Conservation (phyloP, 2,113 vertebrate species). For the Ciconia boyciana region DNA sequence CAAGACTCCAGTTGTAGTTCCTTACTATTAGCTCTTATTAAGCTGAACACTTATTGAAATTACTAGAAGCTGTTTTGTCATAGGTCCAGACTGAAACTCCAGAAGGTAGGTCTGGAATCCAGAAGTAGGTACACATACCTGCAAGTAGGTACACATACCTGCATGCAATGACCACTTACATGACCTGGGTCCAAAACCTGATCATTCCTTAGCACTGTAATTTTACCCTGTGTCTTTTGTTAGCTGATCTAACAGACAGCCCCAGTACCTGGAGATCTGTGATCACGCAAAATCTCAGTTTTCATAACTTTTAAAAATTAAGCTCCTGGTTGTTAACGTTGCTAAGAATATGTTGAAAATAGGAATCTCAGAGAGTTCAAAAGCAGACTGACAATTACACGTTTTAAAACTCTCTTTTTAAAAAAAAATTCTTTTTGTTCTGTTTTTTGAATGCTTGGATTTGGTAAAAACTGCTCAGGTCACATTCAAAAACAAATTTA, state of each 20-base stretch:
- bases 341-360: neutral
- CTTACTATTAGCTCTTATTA: neutral
- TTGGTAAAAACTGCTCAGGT: neutral
- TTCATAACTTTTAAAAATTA: neutral
- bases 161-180: neutral
- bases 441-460: neutral
- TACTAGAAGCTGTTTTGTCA: neutral
- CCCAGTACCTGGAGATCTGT: neutral
- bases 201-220: neutral
- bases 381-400: neutral
- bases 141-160: rapidly evolving
- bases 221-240: neutral
- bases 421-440: neutral
- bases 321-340: rapidly evolving
- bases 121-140: rapidly evolving
- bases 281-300: neutral
- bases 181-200: neutral
- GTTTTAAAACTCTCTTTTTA: neutral
- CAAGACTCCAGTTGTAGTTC: neutral
- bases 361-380: neutral
- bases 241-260: neutral
- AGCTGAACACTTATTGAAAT: neutral
- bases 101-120: neutral
- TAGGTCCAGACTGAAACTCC: neutral
- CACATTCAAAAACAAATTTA: neutral